phyloP scores from a whole-genome alignment of 2,888 invertebrate genomes.

The Acrobasis suavella region DNA sequence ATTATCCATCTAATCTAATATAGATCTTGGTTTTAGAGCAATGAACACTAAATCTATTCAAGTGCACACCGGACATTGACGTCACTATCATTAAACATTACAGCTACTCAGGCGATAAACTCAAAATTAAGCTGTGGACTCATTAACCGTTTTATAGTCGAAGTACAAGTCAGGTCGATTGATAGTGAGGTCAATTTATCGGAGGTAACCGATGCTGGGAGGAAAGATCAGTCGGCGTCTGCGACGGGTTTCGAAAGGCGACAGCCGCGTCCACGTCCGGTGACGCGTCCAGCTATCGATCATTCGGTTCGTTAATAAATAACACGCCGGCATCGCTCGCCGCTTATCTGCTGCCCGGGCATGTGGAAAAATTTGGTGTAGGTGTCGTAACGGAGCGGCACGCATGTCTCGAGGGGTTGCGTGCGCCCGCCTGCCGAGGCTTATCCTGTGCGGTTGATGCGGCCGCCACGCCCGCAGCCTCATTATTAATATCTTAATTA shows the following conservation, averaged over 20 bases:
- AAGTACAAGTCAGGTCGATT: slow-evolving; percentile 40
- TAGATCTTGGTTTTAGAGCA: not conserved
- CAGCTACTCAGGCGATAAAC: slow-evolving; percentile 8
- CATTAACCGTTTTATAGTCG: slow-evolving; percentile 6
- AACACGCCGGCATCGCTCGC: slow-evolving; percentile 78
- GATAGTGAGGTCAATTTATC: slow-evolving; percentile 59
- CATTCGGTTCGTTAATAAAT: slow-evolving; percentile 83
- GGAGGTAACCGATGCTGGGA: slow-evolving; percentile 50
- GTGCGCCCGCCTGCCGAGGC: slow-evolving; percentile 62
- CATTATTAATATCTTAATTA: slow-evolving; percentile 71
- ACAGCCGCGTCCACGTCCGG: slow-evolving; percentile 69
- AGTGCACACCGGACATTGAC: slow-evolving; percentile 2
- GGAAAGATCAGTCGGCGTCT: slow-evolving; percentile 48
- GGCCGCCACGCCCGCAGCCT: slow-evolving; percentile 52
- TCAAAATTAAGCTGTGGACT: slow-evolving; percentile 13
- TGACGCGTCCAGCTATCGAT: slow-evolving; percentile 82
- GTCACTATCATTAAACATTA: not conserved
- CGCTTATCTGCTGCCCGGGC: slow-evolving; percentile 80
- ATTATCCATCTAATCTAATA: not conserved
- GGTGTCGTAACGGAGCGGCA: slow-evolving; percentile 80
- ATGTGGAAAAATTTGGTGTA: slow-evolving; percentile 82
- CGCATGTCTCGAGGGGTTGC: slow-evolving; percentile 74
- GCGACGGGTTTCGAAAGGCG: slow-evolving; percentile 75
- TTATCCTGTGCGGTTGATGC: slow-evolving; percentile 67
- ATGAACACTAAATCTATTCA: not conserved